Evolutionary conservation across 2,113 vertebrate genomes (phyloP), one percentile per base, ranked within the genome.

Genomic region (Menura novaehollandiae): DNA sequence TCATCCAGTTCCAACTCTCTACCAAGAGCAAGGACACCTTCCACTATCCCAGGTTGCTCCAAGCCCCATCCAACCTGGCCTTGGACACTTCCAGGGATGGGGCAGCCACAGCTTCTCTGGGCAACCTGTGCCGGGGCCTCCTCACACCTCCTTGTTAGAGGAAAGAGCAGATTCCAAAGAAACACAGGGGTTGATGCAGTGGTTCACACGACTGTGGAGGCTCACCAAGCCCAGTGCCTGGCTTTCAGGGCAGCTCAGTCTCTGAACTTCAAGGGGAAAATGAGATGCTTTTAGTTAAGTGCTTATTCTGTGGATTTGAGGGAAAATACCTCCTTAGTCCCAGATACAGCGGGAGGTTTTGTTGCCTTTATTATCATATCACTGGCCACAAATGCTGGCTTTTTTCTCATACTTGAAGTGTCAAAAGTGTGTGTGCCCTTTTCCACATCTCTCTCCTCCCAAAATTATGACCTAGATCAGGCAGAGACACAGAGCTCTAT

Each of bases 381-480:
- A 24, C 46, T 47, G 78, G 63, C 82, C 60, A 71, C 59, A 88
- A 62, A 83, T 5, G 12, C 24, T 44, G 67, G 41, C 59, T 93
- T 92, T 71, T 63, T 60, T 55, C 32, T 83, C 67, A 44, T 23
- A 51, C 22, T 67, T 37, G 43, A 84, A 67, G 86, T 23, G 52
- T 59, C 64, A 91, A 21, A 39, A 67, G 56, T 27, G 3, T 19
- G 28, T 11, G 15, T 79, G 82, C 46, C 49, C 23, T 89, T 87
- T 85, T 62, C 66, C 58, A 49, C 59, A 66, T 24, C 73, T 86
- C 75, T 67, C 47, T 60, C 71, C 72, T 74, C 76, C 83, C 77
- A 82, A 86, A 91, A 60, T 93, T 63, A 75, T 71, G 35, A 67
- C 64, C 56, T 84, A 72, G 84, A 95, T 46, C 68, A 78, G 43